Evolutionary conservation across 2,797 vertebrate genomes (phyloP), one percentile per base, ranked within the genome.

Genomic region (Crenichthys baileyi): DNA sequence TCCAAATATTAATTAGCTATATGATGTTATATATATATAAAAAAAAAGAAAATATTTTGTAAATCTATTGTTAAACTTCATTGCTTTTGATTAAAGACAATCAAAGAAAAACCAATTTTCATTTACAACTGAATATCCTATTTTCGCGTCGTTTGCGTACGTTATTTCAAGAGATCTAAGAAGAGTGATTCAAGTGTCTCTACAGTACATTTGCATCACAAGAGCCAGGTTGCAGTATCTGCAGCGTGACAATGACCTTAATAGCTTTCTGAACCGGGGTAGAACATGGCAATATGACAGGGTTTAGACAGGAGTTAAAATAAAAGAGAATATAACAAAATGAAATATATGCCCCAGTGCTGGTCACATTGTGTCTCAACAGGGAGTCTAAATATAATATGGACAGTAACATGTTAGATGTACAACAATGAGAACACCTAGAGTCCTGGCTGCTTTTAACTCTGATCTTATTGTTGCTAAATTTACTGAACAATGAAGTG

Each of bases 261-360:
- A 80, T 13, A 5, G 78, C 13, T 80, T 83, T 51, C 78, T 79
- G 29, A 87, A 89, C 88, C 85, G 39, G 83, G 50, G 3, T 88
- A 86, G 3, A 77, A 79, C 44, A 72, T 53, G 7, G 75, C 74
- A 65, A 87, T 24, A 88, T 81, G 16, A 88, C 0, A 12, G 84
- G 87, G 60, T 88, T 88, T 1, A 88, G 0, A 44, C 60, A 73
- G 1, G 87, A 83, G 72, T 86, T 86, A 1, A 81, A 50, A 73
- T 18, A 73, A 18, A 79, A 56, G 0, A 86, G 12, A 65, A 4
- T 58, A 0, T 48, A 0, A 0, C 29, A 1, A 72, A n/a, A 22
- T 0, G 16, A 16, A 26, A 0, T 0, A 31, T 0, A 51, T 6
- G 2, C 31, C n/a, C n/a, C n/a, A 31, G 31, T 31, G 31, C 31